These are phyloP conservation scores for Dasyprocta punctata DNA, from an alignment of 2,113 vertebrate species.

Conservation along the genomic window DNA sequence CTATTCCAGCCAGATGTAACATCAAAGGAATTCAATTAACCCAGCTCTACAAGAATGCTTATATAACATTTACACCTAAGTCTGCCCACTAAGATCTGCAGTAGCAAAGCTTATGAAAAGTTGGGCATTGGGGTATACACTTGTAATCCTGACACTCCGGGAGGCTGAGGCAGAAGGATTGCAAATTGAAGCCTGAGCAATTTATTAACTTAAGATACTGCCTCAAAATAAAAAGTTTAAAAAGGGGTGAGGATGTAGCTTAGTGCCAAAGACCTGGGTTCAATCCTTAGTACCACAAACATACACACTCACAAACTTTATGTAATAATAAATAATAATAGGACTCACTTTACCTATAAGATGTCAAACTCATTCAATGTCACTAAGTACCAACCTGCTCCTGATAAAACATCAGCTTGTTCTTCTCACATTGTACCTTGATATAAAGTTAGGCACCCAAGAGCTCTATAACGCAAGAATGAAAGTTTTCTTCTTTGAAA, in stretches of 20 bases:
- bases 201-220: neutral
- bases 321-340: neutral
- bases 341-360: neutral
- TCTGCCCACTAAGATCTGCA: neutral
- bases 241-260: neutral
- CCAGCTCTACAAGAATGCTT: neutral
- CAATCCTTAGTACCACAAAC: neutral
- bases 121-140: neutral
- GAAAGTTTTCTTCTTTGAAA: neutral
- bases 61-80: neutral
- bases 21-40: constrained; percentile 29
- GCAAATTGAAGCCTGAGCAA: neutral
- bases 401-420: neutral
- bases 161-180: neutral
- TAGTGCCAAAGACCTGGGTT: neutral
- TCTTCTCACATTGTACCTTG: neutral
- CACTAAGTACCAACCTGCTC: neutral
- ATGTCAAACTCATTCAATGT: neutral
- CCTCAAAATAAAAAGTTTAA: neutral
- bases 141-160: neutral
- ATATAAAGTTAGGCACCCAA: neutral
- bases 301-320: neutral
- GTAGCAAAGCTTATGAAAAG: neutral
- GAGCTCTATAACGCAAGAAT: neutral
- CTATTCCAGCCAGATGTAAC: neutral